Evolutionary conservation across 2,797 vertebrate genomes (phyloP).

Genomic region (Babyrousa celebensis): DNA sequence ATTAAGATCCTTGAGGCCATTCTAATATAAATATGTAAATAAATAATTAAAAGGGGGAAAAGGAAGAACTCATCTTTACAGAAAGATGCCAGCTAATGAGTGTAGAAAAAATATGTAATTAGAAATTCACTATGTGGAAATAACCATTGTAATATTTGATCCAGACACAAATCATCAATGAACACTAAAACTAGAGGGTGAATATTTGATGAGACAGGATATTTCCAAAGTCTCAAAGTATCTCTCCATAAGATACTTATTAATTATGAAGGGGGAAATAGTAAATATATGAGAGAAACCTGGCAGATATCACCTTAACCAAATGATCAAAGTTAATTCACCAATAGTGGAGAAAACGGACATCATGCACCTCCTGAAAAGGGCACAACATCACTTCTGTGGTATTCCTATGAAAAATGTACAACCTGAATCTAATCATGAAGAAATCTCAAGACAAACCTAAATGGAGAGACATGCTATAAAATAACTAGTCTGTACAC

Average conservation of each 20-base stretch:
- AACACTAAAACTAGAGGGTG: constrained; percentile 53
- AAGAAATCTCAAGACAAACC: constrained; percentile 50
- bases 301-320: constrained; percentile 72
- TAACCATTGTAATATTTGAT: constrained; percentile 50
- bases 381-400: not conserved
- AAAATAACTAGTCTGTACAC: constrained; percentile 17
- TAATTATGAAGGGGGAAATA: constrained; percentile 77
- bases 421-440: not conserved
- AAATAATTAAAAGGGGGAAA: not conserved
- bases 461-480: not conserved
- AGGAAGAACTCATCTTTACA: not conserved
- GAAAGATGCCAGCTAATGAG: constrained; percentile 31
- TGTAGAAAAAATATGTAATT: constrained; percentile 33
- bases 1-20: not conserved
- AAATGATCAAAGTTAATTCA: constrained; percentile 74
- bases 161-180: constrained; percentile 56
- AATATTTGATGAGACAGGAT: constrained; percentile 74
- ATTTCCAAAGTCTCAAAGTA: constrained; percentile 73
- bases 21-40: constrained; percentile 32
- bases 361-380: not conserved
- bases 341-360: constrained; percentile 52
- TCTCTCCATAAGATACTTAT: constrained; percentile 74
- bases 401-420: constrained; percentile 64
- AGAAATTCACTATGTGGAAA: constrained; percentile 22
- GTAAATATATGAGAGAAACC: constrained; percentile 62